A percentile compares a stretch with the other conserved stretches of the same genome.
These are phyloP conservation scores for Pantherophis guttatus DNA, from an alignment of 2,113 vertebrate species.

Conservation along the genomic window DNA sequence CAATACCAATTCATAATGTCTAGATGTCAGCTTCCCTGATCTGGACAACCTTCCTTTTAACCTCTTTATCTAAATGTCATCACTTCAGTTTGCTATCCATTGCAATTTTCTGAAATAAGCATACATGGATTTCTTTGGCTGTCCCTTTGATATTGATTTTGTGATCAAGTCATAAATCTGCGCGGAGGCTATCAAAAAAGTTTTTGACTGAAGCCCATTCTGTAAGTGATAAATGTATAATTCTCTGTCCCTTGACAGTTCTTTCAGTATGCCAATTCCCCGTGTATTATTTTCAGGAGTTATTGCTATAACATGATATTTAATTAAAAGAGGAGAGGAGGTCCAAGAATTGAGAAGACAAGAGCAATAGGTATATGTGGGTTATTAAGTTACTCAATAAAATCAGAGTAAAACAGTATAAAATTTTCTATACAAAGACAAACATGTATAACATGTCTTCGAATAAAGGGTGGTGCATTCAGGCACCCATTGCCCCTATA, in stretches of 20 bases:
- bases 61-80: constrained; percentile 21
- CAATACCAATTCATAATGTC: constrained; percentile 12
- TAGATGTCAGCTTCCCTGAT: not conserved
- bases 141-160: constrained; percentile 7
- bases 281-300: not conserved
- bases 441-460: not conserved
- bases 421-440: not conserved
- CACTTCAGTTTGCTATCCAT: constrained; percentile 20
- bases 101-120: constrained; percentile 26
- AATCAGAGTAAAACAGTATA: not conserved
- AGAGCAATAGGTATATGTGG: not conserved
- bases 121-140: not conserved
- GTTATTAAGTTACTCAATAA: not conserved
- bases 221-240: constrained; percentile 10
- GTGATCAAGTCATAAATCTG: constrained; percentile 15
- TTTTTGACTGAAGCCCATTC: constrained; percentile 11
- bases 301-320: not conserved
- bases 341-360: not conserved
- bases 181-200: not conserved
- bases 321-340: constrained; percentile 4
- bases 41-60: constrained; percentile 26
- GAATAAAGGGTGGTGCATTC: not conserved
- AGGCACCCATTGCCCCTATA: not conserved
- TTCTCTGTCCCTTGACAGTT: not conserved
- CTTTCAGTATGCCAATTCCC: not conserved